phyloP scores from a whole-genome alignment of 92 coral and sea anemone species.

The Epizoanthus stellaris region DNA sequence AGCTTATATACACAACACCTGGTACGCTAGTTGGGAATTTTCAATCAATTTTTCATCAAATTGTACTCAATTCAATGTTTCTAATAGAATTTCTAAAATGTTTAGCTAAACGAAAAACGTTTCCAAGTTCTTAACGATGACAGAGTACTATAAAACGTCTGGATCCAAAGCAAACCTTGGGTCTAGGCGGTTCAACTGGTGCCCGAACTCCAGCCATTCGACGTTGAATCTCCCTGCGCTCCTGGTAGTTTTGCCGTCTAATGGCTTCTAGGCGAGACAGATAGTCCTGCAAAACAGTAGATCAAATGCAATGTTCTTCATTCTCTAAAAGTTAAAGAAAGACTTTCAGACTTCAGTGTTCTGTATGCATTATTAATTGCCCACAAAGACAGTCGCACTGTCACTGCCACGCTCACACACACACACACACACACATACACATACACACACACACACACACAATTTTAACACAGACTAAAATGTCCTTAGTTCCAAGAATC shows the following conservation, averaged over 20 bases:
- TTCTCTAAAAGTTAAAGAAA: slow-evolving; percentile 15
- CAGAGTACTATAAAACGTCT: neutral
- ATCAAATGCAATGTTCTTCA: neutral
- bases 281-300: slow-evolving; percentile 70
- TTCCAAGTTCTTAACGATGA: neutral
- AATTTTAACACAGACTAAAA: neutral
- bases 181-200: slow-evolving; percentile 62
- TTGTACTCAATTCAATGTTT: no score
- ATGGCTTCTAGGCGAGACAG: slow-evolving; percentile 93
- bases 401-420: no score
- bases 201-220: slow-evolving; percentile 96
- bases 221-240: slow-evolving; percentile 86
- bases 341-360: neutral
- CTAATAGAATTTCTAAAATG: no score
- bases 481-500: neutral
- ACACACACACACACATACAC: no score
- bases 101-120: neutral
- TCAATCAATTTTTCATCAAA: no score
- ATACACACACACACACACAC: no score
- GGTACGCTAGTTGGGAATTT: no score
- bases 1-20: no score
- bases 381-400: neutral
- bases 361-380: neutral
- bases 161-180: slow-evolving; percentile 52
- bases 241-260: slow-evolving; percentile 89